These are phyloP conservation scores for Hypsibius dujardini DNA, from an alignment of 1,140 invertebrate species.

Conservation along the genomic window DNA sequence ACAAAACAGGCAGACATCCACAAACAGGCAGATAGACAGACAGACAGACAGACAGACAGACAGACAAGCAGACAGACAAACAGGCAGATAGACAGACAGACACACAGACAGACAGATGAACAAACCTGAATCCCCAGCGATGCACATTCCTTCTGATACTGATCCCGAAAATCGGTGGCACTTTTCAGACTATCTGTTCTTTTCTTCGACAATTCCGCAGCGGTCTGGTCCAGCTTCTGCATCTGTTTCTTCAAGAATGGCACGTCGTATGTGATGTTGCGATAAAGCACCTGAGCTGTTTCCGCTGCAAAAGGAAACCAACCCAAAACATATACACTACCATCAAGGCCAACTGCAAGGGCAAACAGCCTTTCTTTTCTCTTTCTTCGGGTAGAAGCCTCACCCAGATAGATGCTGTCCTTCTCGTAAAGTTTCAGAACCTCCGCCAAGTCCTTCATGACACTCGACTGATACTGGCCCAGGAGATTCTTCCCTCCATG, in stretches of 20 bases:
- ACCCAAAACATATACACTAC: constrained; percentile 19
- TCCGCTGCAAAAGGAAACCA: constrained; percentile 48
- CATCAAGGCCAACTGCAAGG: constrained; percentile 10
- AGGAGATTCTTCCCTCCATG: constrained; percentile 57
- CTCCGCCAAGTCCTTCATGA: constrained; percentile 17
- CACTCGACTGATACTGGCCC: constrained; percentile 25
- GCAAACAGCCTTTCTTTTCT: no score
- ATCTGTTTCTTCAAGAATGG: constrained; percentile 76
- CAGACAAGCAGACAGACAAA: no score
- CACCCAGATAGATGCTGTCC: constrained; percentile 59
- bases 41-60: no score
- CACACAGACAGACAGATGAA: no score
- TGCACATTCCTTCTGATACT: constrained; percentile 56
- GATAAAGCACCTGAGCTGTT: constrained; percentile 65
- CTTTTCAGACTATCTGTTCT: constrained; percentile 44
- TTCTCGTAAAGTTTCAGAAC: constrained; percentile 56
- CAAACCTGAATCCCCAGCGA: constrained; percentile 53
- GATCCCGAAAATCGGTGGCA: constrained; percentile 49
- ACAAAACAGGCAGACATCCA: no score
- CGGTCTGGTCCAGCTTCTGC: constrained; percentile 42
- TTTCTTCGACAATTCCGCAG: constrained; percentile 23
- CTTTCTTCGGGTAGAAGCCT: no score
- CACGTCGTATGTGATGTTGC: constrained; percentile 86
- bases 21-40: no score
- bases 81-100: no score